Evolutionary conservation across 2,888 invertebrate genomes (phyloP).

Genomic region (Xestia sexstrigata): DNA sequence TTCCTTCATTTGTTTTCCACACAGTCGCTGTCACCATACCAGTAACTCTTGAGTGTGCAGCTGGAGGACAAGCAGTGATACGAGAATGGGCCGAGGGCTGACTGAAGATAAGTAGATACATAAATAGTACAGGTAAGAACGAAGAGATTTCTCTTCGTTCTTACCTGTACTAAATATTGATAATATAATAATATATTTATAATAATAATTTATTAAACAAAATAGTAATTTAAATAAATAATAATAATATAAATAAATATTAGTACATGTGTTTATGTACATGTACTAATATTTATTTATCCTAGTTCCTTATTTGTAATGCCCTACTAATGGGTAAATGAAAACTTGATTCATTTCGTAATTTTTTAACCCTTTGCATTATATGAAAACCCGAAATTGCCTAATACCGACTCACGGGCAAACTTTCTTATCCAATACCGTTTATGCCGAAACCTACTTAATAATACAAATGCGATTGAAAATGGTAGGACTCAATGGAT

Average conservation of each 20-base stretch:
- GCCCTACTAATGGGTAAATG: background rate
- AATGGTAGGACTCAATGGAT: conserved; percentile 44
- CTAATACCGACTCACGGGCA: conserved; percentile 13
- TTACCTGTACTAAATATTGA: no score
- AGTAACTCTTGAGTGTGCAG: background rate
- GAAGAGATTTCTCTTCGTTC: no score
- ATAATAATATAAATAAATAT: no score
- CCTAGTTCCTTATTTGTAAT: background rate
- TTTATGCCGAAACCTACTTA: conserved; percentile 46
- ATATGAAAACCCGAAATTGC: conserved; percentile 50
- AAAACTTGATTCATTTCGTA: background rate
- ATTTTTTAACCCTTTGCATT: conserved; percentile 27
- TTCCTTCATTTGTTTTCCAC: background rate
- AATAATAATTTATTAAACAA: no score
- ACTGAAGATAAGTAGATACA: background rate
- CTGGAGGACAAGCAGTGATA: background rate
- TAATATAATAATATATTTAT: no score
- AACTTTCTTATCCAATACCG: conserved; percentile 43
- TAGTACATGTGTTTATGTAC: no score
- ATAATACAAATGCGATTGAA: conserved; percentile 60
- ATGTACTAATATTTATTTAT: no score
- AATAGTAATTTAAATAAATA: no score
- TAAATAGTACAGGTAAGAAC: background rate
- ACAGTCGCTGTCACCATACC: background rate
- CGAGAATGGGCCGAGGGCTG: background rate